Conservation (phyloP, 2,888 invertebrate species). For the Hirtodrosophila cameraria region DNA sequence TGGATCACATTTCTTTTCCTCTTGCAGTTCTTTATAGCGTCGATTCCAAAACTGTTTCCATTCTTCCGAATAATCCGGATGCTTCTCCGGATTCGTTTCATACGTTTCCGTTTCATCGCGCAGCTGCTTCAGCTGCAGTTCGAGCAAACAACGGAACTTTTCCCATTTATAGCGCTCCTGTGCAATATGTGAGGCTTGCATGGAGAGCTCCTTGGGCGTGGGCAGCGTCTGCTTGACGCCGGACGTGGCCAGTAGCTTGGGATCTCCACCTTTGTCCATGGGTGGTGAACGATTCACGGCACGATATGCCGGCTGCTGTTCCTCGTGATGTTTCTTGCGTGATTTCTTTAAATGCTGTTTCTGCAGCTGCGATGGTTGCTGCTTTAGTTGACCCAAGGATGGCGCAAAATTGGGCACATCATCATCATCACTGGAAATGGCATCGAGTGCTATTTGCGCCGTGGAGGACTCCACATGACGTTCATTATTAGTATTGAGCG, state of each 20-base stretch:
- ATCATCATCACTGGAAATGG: conserved; percentile 79
- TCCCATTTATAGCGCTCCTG: conserved; percentile 86
- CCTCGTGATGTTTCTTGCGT: conserved; percentile 44
- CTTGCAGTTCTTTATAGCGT: conserved; percentile 91
- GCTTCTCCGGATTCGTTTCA: conserved; percentile 94
- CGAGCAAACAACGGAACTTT: conserved; percentile 84
- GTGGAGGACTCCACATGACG: conserved; percentile 27
- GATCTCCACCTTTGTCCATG: conserved; percentile 14
- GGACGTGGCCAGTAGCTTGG: not conserved
- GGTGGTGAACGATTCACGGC: conserved; percentile 75
- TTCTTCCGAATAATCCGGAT: conserved; percentile 93
- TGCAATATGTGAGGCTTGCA: conserved; percentile 82
- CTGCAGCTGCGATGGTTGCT: not conserved
- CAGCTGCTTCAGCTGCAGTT: conserved; percentile 84
- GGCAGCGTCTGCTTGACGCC: conserved; percentile 63
- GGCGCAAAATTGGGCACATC: conserved; percentile 47
- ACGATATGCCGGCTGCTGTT: conserved; percentile 69
- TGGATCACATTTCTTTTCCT: conserved; percentile 87
- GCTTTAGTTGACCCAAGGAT: not conserved
- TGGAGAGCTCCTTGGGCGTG: conserved; percentile 82
- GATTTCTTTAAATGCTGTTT: conserved; percentile 59
- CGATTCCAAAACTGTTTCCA: conserved; percentile 96
- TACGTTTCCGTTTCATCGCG: conserved; percentile 89
- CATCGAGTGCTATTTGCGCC: conserved; percentile 82
- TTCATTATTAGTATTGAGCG: conserved; percentile 84